Conservation (phyloP, 2,113 vertebrate species). For the Propithecus coquereli region DNA sequence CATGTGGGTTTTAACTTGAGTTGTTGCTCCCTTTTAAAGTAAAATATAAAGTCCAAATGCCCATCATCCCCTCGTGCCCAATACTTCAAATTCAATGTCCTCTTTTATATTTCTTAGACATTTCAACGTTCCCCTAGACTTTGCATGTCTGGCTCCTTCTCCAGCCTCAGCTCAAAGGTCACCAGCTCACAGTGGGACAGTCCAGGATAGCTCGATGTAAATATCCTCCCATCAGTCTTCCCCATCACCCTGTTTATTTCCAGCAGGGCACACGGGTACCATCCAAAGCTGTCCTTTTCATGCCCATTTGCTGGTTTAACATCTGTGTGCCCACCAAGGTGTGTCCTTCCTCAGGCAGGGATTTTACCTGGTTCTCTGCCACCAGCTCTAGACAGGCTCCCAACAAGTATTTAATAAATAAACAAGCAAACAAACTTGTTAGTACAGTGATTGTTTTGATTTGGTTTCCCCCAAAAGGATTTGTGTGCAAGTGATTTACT, state of each 20-base stretch:
- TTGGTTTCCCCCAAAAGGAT: neutral
- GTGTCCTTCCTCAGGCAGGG: neutral
- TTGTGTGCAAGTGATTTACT: neutral
- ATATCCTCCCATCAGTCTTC: neutral
- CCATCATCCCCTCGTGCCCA: neutral
- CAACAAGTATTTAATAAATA: neutral
- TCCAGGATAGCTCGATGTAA: neutral
- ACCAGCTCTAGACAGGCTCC: neutral
- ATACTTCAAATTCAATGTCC: accelerated
- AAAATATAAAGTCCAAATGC: neutral
- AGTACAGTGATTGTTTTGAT: neutral
- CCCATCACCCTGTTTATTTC: neutral
- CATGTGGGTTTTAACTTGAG: neutral
- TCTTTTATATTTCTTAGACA: neutral
- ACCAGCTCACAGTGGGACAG: neutral
- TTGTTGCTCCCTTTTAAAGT: neutral
- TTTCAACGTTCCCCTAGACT: accelerated
- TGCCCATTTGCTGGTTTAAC: neutral
- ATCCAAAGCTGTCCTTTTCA: neutral
- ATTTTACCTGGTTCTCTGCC: neutral
- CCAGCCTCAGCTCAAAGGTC: neutral
- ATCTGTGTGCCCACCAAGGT: neutral
- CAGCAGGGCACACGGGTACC: neutral
- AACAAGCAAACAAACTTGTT: neutral
- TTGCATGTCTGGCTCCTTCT: neutral